A percentile compares a stretch with the other conserved stretches of the same genome.
phyloP scores from a whole-genome alignment of 2,797 vertebrate species.

The Tarsius wallacei region DNA sequence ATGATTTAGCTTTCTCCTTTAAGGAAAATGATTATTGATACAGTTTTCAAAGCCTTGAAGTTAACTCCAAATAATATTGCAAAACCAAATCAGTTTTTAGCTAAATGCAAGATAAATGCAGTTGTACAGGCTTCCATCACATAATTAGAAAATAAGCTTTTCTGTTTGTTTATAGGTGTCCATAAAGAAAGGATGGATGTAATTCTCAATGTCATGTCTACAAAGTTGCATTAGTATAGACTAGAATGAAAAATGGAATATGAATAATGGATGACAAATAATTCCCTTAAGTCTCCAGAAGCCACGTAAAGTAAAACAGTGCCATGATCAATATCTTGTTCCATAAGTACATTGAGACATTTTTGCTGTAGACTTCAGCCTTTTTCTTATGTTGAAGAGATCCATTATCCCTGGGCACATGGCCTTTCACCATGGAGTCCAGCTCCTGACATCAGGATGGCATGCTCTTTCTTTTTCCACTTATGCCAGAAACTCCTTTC shows the following conservation, averaged over 20 bases:
- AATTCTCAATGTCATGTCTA: constrained; percentile 44
- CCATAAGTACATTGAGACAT: not conserved
- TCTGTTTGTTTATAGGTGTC: constrained; percentile 61
- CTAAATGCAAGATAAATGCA: constrained; percentile 52
- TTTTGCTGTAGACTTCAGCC: constrained; percentile 20
- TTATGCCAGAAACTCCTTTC: not conserved
- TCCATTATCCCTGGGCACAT: not conserved
- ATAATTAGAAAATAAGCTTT: constrained; percentile 67
- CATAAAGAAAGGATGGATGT: constrained; percentile 47
- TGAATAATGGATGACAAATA: constrained; percentile 64
- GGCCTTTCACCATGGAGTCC: not conserved
- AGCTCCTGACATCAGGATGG: not conserved
- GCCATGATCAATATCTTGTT: constrained; percentile 57
- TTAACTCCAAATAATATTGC: constrained; percentile 50
- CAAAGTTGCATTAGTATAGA: constrained; percentile 42
- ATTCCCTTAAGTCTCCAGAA: constrained; percentile 62
- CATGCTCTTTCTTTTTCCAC: not conserved
- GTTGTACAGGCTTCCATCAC: constrained; percentile 21
- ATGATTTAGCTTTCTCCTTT: constrained; percentile 72
- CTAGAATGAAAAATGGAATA: constrained; percentile 67
- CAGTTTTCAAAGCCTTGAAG: constrained; percentile 35
- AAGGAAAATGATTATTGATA: constrained; percentile 68
- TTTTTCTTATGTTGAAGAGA: constrained; percentile 10
- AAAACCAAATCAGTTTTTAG: constrained; percentile 51
- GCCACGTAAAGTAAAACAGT: constrained; percentile 63